Base-by-base conservation (phyloP, 2,113 vertebrate genomes). In the Cottus gobio region DNA sequence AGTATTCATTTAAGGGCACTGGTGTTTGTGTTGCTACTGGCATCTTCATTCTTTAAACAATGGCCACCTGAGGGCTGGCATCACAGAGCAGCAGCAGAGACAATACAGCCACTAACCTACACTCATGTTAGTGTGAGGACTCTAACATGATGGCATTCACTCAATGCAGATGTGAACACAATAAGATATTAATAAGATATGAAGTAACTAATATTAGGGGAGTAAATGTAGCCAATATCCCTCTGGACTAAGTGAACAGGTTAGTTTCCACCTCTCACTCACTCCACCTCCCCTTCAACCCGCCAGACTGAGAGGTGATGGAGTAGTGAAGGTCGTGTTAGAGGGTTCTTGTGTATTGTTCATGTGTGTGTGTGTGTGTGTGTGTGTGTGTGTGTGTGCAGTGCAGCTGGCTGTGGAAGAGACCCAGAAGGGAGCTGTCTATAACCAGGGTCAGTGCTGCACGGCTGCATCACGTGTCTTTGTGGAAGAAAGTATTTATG, bases 381-480 rank as follows among this genome's bases (percentile, higher is more conserved):
- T 54, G 44, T 63, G 15, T 72, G 56, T 87, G 13, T 87, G 39
- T 88, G 82, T 87, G 36, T 72, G 9, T 77, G 31, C 92, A 99
- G 98, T 99, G 96, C 95, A 96, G 86, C 90, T 96, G 94, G 97
- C 98, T 0, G 98, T 98, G 80, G 95, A 97, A 83, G 97, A 97
- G 66, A 96, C 96, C 75, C 97, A 98, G 78, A 97, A 97, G 89
- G 97, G 97, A 0, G 96, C 96, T 13, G 98, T 99, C 91, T 98
- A 97, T 88, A 99, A 99, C 85, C 97, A 98, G 92, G 98, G 98
- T 73, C 98, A 98, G 89, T 98, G 97, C 92, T 99, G 98, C 92
- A 98, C 97, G 0, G 97, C 97, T 0, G 97, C 97, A 22, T 97
- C 98, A 0, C 94, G 97, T 0, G 93, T 99, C 46, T 99, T 97